Percentiles rank a stretch among this genome's conserved stretches.
phyloP scores from a whole-genome alignment of 2,888 invertebrate species.

The Phymatocera aterrima region DNA sequence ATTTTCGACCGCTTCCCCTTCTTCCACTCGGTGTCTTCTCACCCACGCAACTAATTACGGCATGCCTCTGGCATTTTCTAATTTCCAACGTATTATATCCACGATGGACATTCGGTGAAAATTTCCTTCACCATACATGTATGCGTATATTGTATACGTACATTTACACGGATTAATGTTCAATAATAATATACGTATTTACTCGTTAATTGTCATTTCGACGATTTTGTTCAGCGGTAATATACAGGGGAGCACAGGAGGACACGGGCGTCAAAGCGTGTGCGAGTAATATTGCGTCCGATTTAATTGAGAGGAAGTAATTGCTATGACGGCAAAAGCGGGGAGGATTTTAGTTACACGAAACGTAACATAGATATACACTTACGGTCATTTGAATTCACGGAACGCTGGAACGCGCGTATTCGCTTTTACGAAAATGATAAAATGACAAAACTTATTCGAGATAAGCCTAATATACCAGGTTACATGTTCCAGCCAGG shows the following conservation, averaged over 20 bases:
- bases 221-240: background rate
- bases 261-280: background rate
- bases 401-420: background rate
- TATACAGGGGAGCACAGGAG: background rate
- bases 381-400: slow-evolving; percentile 20
- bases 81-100: background rate
- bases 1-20: slow-evolving; percentile 29
- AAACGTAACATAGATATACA: background rate
- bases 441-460: slow-evolving; percentile 6
- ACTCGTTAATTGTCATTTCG: background rate
- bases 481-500: background rate
- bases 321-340: slow-evolving; percentile 11
- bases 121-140: background rate
- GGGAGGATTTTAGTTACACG: slow-evolving; percentile 1
- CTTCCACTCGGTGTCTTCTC: background rate
- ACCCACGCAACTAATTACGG: slow-evolving; percentile 2
- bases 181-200: background rate
- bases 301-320: slow-evolving; percentile 34
- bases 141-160: background rate
- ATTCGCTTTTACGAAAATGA: slow-evolving; percentile 17
- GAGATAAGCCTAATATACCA: background rate
- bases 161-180: slow-evolving; percentile 1
- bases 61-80: background rate
- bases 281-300: slow-evolving; percentile 1
- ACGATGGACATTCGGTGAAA: background rate